Base-by-base conservation (phyloP, 1,140 invertebrate genomes). In the Lasioglossum baleicum region DNA sequence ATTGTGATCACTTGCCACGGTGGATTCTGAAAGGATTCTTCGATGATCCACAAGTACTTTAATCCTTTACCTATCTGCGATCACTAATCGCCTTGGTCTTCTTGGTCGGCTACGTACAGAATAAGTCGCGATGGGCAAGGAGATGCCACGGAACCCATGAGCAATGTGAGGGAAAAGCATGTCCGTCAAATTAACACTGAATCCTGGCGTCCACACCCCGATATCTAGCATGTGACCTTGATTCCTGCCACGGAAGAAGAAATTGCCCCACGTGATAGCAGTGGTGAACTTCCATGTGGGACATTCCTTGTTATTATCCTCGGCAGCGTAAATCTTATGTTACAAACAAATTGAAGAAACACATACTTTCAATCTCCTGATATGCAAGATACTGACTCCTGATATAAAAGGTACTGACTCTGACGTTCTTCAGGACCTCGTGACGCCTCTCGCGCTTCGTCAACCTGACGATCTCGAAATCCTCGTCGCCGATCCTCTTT, bases 81-180 rank as follows among this genome's bases (percentile, higher is more conserved):
- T 48, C 8, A 3, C 2, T 48, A 10, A 11, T 48, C 44, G 42
- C 7, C 44, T 8, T 10, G 0, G 35, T 35, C 35, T 35, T 35
- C 35, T 35, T 8, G 42, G 10, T 10, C 10, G 64, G 76, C 66
- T 60, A 93, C 94, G 94, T 91, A 96, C 96, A 90, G 96, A 95
- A 90, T 95, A 95, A 0, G 96, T 95, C 2, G 95, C 91, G 15
- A 97, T 93, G 0, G 96, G 95, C 72, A 97, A 84, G 22, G 90
- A 94, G 81, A 95, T 95, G n/a, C 96, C 95, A 48, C 96, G 94
- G 82, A 98, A 97, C 20, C 96, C 96, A 80, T 97, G 95, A 5
- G 91, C 93, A 0, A 97, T 93, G 85, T 98, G 97, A 0, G 97
- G 96, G 91, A 98, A 98, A 56, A 97, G 90, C 10, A 95, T 93